Percentiles rank a stretch among this genome's conserved stretches.
phyloP scores from a whole-genome alignment of 2,888 invertebrate genomes.

The Thecophora atra region DNA sequence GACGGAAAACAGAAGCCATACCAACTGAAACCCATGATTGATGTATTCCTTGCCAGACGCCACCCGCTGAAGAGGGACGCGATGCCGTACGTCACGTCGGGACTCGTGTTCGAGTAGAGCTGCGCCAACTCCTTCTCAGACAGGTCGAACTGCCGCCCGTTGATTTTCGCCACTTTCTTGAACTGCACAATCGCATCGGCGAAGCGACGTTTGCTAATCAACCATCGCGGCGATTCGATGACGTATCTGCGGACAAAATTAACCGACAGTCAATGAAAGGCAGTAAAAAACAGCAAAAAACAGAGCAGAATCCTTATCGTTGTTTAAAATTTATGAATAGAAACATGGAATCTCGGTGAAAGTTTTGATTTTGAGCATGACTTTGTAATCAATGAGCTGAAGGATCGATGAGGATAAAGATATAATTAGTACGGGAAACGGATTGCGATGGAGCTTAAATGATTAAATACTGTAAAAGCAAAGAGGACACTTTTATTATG shows the following conservation, averaged over 20 bases:
- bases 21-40: constrained; percentile 70
- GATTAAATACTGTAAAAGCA: no score
- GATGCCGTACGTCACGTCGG: constrained; percentile 68
- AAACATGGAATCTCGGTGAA: no score
- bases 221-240: constrained; percentile 75
- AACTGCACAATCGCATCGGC: constrained; percentile 68
- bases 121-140: constrained; percentile 65
- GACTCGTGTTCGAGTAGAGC: constrained; percentile 59
- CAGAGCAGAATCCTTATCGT: no score
- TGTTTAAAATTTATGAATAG: no score
- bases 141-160: constrained; percentile 66
- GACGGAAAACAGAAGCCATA: constrained; percentile 53
- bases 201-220: constrained; percentile 69
- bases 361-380: no score
- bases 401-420: constrained; percentile 11
- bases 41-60: constrained; percentile 69
- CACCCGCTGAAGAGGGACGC: constrained; percentile 70
- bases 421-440: no score
- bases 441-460: no score
- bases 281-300: constrained; percentile 18
- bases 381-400: no score
- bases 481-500: no score
- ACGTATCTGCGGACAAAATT: constrained; percentile 66
- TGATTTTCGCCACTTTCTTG: constrained; percentile 69
- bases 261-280: constrained; percentile 19